phyloP scores from a whole-genome alignment of 2,888 invertebrate genomes.

The Masnerella sp. region DNA sequence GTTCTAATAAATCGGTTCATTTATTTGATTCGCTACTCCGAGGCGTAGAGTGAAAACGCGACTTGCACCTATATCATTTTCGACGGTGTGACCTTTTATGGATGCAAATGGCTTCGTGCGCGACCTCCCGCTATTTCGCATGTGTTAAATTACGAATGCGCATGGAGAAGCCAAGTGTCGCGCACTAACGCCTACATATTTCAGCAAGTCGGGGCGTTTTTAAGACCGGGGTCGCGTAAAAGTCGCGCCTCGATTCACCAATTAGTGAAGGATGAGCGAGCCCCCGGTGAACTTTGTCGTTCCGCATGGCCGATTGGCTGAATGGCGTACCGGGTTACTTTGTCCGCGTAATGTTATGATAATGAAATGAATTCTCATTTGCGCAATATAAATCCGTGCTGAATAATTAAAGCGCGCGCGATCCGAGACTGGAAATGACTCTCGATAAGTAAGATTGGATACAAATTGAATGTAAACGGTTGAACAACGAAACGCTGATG shows the following conservation, averaged over 20 bases:
- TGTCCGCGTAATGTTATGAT: constrained; percentile 35
- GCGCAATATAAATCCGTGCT: constrained; percentile 27
- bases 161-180: constrained; percentile 16
- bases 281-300: constrained; percentile 38
- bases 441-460: constrained; percentile 17
- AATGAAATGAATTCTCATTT: constrained; percentile 51
- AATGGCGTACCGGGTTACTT: constrained; percentile 35
- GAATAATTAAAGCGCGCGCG: constrained; percentile 31
- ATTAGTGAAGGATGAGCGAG: constrained; percentile 47
- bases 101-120: constrained; percentile 68
- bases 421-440: not conserved
- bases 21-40: constrained; percentile 12
- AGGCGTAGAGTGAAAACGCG: constrained; percentile 12
- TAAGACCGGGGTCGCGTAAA: constrained; percentile 8
- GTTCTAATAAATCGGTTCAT: constrained; percentile 7
- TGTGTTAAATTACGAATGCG: constrained; percentile 40
- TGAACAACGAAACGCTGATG: constrained; percentile 32
- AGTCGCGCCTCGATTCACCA: constrained; percentile 41
- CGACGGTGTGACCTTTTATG: constrained; percentile 69
- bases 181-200: constrained; percentile 56
- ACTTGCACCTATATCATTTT: constrained; percentile 69
- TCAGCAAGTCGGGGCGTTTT: constrained; percentile 35
- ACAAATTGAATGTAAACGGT: constrained; percentile 46
- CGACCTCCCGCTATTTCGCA: constrained; percentile 63
- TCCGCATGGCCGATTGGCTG: constrained; percentile 31